Base-by-base conservation (phyloP, 2,888 invertebrate genomes). In the Biston betularia region DNA sequence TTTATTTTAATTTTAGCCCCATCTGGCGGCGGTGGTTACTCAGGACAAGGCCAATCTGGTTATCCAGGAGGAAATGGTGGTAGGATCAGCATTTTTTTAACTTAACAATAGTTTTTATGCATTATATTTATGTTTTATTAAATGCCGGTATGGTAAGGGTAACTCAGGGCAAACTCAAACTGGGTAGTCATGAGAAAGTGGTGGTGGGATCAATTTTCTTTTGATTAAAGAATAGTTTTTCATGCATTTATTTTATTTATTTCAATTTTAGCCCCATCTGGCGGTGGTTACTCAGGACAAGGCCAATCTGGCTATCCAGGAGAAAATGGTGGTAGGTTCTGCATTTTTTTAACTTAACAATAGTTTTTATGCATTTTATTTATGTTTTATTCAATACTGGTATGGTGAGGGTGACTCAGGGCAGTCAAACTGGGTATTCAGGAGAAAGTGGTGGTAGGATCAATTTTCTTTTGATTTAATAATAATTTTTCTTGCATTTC, bases 251-350 rank as follows among this genome's bases (percentile, higher is more conserved):
- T 11, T 14, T 53, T 53, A 38, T 2, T 45, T 58, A 48, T 14
- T 53, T 14, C 42, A 65, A 53, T 54, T 54, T 15, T 70, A 72
- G 70, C 50, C 61, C 56, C 38, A 63, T 50, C 61, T 11, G 59
- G 62, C 34, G 63, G 40, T 24, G 48, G 50, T 67, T 57, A 44
- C 6, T 50, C 70, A 50, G 62, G 58, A 35, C 62, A 66, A 34
- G 45, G 52, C 48, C 59, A 62, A 67, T 0, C 65, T 55, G 61
- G 65, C 8, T 65, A 69, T 53, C 69, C 65, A n/a, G 60, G 52
- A 6, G 15, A 46, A 42, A 35, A 44, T 49, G 49, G 54, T 42
- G 66, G 65, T 69, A 64, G 48, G 58, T 45, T 56, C 10, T 8
- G 4, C 0, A 44, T 12, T 7, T 7, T 14, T 42, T 50, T 57